Base-by-base conservation (phyloP, 1,140 invertebrate genomes). In the Diachasmimorpha longicaudata region DNA sequence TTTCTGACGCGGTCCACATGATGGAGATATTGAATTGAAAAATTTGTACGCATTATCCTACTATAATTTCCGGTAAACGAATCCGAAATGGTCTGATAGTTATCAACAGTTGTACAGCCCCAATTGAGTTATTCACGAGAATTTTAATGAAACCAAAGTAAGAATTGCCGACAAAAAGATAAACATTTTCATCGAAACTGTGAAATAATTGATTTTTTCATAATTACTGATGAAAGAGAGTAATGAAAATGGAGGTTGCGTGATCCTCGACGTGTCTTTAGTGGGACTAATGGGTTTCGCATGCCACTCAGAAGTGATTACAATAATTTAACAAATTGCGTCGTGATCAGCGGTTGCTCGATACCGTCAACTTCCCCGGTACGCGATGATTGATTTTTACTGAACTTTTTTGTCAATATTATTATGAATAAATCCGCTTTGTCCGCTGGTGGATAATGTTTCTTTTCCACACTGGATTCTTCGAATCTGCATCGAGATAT, bases 231-330 rank as follows among this genome's bases (percentile, higher is more conserved):
- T 19, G 48, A 52, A 19, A 77, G 72, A 52, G 48, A 77, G 72
- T 81, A 81, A 79, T 79, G 77, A 79, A 81, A 79, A 81, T 79
- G 76, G 75, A 79, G 77, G 79, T 81, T 79, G 75, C 79, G 73
- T 69, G 74, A 16, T 52, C 4, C 39, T 10, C 39, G 31, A 31
- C 31, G 6, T 52, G 48, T 52, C 48, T 52, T 16, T 52, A 52
- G 6, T 6, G 14, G n/a, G 4, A n/a, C 6, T 52, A 52, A 52
- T 52, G 48, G 14, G 48, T 19, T 14, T 52, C 48, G 48, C 48
- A 52, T 52, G 48, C 48, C 48, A 52, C 48, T 52, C 48, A 52
- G 6, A 16, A 21, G 69, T 72, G 48, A 76, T 76, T 76, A 76
- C 9, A 72, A 70, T 76, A 70, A 74, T 76, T 76, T 77, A 73